Conservation (phyloP, 2,888 invertebrate species). For the Omphaloscelis lunosa region DNA sequence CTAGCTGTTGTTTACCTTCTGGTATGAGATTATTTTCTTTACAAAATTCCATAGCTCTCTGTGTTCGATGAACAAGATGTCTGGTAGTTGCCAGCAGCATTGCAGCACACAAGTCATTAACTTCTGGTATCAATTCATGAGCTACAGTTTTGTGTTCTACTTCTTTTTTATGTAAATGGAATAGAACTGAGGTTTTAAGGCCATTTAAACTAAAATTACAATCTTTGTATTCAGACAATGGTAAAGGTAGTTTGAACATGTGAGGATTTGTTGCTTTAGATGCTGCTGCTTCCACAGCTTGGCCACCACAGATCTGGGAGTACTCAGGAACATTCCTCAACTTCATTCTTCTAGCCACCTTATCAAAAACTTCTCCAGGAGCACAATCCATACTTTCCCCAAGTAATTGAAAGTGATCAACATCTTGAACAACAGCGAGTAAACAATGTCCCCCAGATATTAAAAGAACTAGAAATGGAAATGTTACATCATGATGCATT, state of each 20-base stretch:
- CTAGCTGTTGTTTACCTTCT: slow-evolving; percentile 91
- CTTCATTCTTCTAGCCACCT: slow-evolving; percentile 96
- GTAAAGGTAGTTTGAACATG: slow-evolving; percentile 92
- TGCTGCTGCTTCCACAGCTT: slow-evolving; percentile 96
- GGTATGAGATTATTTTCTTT: slow-evolving; percentile 92
- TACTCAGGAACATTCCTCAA: slow-evolving; percentile 95
- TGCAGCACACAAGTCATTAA: slow-evolving; percentile 96
- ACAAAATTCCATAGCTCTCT: slow-evolving; percentile 96
- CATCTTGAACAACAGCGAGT: slow-evolving; percentile 93
- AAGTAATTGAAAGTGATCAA: slow-evolving; percentile 94
- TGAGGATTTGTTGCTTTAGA: slow-evolving; percentile 92
- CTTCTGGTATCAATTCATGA: slow-evolving; percentile 93
- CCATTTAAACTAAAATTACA: slow-evolving; percentile 98
- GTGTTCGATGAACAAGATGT: slow-evolving; percentile 96
- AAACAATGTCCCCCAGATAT: slow-evolving; percentile 98
- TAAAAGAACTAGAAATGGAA: slow-evolving; percentile 97
- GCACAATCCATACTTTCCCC: slow-evolving; percentile 96
- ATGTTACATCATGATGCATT: slow-evolving; percentile 93
- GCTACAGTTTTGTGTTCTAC: slow-evolving; percentile 90
- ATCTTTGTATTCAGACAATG: slow-evolving; percentile 92
- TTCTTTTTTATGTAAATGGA: slow-evolving; percentile 91
- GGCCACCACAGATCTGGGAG: slow-evolving; percentile 94
- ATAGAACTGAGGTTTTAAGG: slow-evolving; percentile 92
- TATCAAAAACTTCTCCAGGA: slow-evolving; percentile 98
- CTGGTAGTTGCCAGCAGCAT: slow-evolving; percentile 93